Percentiles rank a stretch among this genome's conserved stretches.
Conservation (phyloP, 2,113 vertebrate genomes). For the Sula dactylatra region DNA sequence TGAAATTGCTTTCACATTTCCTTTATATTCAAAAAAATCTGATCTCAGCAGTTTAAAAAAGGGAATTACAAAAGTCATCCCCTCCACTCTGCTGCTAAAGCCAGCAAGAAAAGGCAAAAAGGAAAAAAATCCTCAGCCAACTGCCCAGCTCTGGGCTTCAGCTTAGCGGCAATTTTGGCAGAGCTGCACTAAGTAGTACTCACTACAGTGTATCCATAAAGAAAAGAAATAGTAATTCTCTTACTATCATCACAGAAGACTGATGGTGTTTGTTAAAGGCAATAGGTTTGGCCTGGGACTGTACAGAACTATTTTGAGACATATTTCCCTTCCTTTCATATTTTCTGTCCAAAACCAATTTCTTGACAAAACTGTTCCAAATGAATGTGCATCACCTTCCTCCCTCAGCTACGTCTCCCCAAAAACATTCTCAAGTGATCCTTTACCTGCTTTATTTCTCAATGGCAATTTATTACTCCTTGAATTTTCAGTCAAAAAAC, state of each 20-base stretch:
- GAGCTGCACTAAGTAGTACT: neutral
- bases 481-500: neutral
- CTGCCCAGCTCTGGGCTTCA: neutral
- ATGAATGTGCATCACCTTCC: neutral
- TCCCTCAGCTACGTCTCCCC: neutral
- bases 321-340: neutral
- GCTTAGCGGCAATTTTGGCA: neutral
- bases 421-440: neutral
- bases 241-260: neutral
- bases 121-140: neutral
- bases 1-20: conserved; percentile 14
- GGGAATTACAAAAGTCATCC: neutral
- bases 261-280: neutral
- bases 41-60: conserved; percentile 36
- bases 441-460: neutral
- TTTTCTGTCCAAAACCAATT: neutral
- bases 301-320: neutral
- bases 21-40: neutral
- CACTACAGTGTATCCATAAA: neutral
- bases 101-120: neutral
- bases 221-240: neutral
- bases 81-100: neutral
- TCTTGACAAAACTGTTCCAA: neutral
- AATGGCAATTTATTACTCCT: neutral
- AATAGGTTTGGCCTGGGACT: neutral